phyloP scores from a whole-genome alignment of 2,888 invertebrate species.

The Graphium colonna region DNA sequence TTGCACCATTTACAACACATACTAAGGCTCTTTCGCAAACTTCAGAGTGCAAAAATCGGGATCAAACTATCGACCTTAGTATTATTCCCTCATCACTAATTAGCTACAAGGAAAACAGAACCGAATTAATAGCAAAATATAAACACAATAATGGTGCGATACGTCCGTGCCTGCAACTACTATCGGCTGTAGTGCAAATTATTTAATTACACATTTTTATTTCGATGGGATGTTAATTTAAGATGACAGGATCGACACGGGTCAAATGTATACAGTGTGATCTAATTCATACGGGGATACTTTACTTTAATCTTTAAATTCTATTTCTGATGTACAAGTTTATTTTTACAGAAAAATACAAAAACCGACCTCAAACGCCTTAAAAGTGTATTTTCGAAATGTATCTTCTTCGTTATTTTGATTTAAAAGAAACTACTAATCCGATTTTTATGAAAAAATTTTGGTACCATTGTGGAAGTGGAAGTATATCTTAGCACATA shows the following conservation, averaged over 20 bases:
- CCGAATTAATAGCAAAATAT: no score
- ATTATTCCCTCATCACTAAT: slow-evolving; percentile 8
- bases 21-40: slow-evolving; percentile 2
- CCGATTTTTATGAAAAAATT: no score
- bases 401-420: no score
- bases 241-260: slow-evolving; percentile 42
- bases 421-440: no score
- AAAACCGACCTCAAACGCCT: no score
- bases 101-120: slow-evolving; percentile 17
- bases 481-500: no score
- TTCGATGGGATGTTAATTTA: slow-evolving; percentile 53
- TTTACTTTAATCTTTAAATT: no score
- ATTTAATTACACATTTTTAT: slow-evolving; percentile 49
- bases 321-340: no score
- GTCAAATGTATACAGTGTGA: slow-evolving; percentile 36
- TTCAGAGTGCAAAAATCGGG: background rate
- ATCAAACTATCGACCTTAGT: slow-evolving; percentile 6
- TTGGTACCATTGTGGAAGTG: no score
- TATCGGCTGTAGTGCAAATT: slow-evolving; percentile 34
- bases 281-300: background rate
- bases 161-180: slow-evolving; percentile 21
- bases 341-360: no score
- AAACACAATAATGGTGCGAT: background rate
- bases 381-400: no score
- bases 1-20: no score